A percentile compares a stretch with the other conserved stretches of the same genome.
Evolutionary conservation across 2,797 vertebrate genomes (phyloP).

Genomic region (Manis pentadactyla): DNA sequence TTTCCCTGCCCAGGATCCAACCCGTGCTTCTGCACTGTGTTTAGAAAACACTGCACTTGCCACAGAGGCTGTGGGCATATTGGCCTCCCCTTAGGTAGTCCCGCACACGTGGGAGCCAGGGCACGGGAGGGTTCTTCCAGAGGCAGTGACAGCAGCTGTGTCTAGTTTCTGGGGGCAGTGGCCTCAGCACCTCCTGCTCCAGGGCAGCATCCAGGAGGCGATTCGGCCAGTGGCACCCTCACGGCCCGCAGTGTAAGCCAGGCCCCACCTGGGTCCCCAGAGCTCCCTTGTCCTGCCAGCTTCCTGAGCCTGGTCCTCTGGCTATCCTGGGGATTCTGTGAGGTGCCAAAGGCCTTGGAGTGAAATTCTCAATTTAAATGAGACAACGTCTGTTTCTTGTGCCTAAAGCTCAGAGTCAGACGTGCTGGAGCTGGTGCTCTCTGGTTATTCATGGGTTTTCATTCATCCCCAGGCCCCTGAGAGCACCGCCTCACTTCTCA

Average conservation of each 20-base stretch:
- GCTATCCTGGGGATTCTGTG: neutral
- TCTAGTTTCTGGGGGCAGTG: neutral
- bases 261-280: rapidly evolving
- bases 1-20: neutral
- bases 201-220: rapidly evolving
- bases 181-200: neutral
- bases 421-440: neutral
- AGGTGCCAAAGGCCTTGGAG: neutral
- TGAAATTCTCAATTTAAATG: neutral
- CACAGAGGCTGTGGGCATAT: rapidly evolving
- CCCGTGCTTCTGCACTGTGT: neutral
- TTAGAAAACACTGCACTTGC: neutral
- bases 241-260: neutral
- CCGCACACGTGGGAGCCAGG: rapidly evolving
- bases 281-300: neutral
- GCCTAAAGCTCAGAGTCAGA: neutral
- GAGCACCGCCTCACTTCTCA: rapidly evolving
- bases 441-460: neutral
- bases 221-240: neutral
- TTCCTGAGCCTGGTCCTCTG: neutral
- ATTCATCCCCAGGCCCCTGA: neutral
- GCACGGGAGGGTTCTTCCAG: neutral
- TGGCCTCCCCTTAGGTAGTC: too few relatives aligned
- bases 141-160: too few relatives aligned
- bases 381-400: neutral